A percentile compares a stretch with the other conserved stretches of the same genome.
Evolutionary conservation across 1,140 invertebrate genomes (phyloP).

Genomic region (Drosophila obscura): DNA sequence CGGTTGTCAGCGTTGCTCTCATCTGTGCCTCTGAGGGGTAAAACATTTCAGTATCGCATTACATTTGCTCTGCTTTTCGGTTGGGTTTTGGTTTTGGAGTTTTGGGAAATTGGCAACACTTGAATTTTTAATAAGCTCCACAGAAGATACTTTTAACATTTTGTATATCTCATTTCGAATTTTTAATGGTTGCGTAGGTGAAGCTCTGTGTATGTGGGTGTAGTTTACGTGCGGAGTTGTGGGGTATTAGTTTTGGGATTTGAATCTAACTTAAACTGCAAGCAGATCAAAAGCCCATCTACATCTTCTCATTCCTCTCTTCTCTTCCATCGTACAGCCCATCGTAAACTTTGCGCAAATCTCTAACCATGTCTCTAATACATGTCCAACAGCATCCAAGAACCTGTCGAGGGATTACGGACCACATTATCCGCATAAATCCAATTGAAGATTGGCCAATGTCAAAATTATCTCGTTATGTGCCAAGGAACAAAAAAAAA

Average conservation of each 20-base stretch:
- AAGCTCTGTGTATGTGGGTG: neutral
- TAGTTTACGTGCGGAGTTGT: too few species aligned
- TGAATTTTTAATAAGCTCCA: constrained; percentile 66
- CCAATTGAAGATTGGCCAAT: constrained; percentile 36
- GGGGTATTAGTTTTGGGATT: too few species aligned
- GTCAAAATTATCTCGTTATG: constrained; percentile 43
- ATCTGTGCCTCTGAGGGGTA: constrained; percentile 13
- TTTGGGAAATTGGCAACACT: constrained; percentile 61
- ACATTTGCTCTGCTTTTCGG: constrained; percentile 21
- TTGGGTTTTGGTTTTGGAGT: neutral
- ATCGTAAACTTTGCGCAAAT: constrained; percentile 2
- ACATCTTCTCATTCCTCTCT: neutral
- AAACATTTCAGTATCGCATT: constrained; percentile 58
- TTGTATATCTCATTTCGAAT: constrained; percentile 19
- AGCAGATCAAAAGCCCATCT: too few species aligned
- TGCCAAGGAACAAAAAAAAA: constrained; percentile 4
- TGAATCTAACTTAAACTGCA: neutral
- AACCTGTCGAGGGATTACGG: constrained; percentile 2
- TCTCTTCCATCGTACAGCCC: neutral
- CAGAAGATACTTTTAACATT: constrained; percentile 26
- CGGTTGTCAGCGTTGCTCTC: constrained; percentile 20
- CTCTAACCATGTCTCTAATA: neutral
- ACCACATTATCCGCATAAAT: constrained; percentile 33
- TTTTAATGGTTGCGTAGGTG: constrained; percentile 14
- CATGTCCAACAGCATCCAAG: neutral